Evolutionary conservation across 2,888 invertebrate species (phyloP), one percentile per base, ranked within the genome.

Genomic region (Ceratothoa steindachneri): DNA sequence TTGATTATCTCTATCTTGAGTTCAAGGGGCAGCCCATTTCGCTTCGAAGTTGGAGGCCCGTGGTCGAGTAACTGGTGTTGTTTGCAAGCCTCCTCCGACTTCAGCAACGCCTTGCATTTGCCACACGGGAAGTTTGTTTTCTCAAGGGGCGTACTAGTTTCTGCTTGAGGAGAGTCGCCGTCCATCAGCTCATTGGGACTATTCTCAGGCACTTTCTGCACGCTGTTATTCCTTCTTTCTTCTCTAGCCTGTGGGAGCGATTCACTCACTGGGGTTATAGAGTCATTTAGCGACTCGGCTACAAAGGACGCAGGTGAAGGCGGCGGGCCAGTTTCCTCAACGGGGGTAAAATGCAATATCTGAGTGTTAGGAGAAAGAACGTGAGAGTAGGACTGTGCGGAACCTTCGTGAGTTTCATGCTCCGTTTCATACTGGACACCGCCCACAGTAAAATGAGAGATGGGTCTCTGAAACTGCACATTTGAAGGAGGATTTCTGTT

Each of bases 1-100:
- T 77, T 77, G 67, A 77, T 75, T n/a, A 77, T 77, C 19, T 77
- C 77, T 53, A 77, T 75, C 29, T 77, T 77, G n/a, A 77, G 73
- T 29, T 77, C 77, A n/a, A 77, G 69, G 31, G 77, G 71, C 4
- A 75, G 67, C 12, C 77, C 73, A 68, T 72, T 72, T 22, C 75
- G 72, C 30, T 72, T 69, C n/a, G n/a, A n/a, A n/a, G n/a, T n/a
- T 22, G 64, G 64, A 27, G 70, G 72, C 28, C 27, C 60, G 65
- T 73, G 75, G 30, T 75, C 77, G n/a, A 30, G 7, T n/a, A n/a
- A n/a, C 4, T 60, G 69, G 29, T 76, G 76, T 2, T 76, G 67
- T 31, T 76, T 72, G 69, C 72, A 76, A 30, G 67, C 31, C 27
- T 70, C 70, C 30, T 60, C 60, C n/a, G 60, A 24, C 24, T 60